Percentiles rank a stretch among this genome's conserved stretches.
Conservation (phyloP, 2,113 vertebrate genomes). For the Uropsilus gracilis region DNA sequence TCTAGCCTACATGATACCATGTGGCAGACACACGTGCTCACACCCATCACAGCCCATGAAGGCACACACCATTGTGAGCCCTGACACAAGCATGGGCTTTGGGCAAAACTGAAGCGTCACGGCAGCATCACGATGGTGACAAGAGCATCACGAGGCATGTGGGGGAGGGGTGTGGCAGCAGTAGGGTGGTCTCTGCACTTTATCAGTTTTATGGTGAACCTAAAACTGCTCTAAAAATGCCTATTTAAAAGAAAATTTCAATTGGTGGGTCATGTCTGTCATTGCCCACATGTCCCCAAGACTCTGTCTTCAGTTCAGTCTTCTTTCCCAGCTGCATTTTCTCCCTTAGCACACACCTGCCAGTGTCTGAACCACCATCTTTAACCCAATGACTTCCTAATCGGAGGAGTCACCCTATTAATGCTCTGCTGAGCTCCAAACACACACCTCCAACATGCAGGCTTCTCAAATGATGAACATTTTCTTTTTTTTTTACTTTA, state of each 20-base stretch:
- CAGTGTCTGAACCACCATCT: background rate
- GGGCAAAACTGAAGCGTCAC: too few species aligned
- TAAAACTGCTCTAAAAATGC: conserved; percentile 12
- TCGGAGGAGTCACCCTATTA: background rate
- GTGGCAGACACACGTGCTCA: background rate
- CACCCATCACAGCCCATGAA: background rate
- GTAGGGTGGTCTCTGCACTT: background rate
- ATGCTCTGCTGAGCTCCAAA: background rate
- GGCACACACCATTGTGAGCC: background rate
- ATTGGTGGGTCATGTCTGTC: background rate
- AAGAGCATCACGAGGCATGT: background rate
- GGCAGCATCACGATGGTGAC: background rate
- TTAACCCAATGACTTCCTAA: background rate
- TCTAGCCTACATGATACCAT: background rate
- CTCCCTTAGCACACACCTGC: background rate
- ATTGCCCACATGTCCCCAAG: background rate
- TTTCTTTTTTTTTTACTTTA: too few species aligned
- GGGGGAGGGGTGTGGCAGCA: too few species aligned
- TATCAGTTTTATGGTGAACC: background rate
- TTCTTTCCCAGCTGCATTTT: background rate
- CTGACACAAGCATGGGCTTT: background rate
- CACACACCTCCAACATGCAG: background rate
- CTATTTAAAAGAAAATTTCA: background rate
- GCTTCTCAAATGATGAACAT: too few species aligned
- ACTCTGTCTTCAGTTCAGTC: background rate